A percentile compares a stretch with the other conserved stretches of the same genome.
Evolutionary conservation across 2,113 vertebrate genomes (phyloP).

Genomic region (Physeter macrocephalus): DNA sequence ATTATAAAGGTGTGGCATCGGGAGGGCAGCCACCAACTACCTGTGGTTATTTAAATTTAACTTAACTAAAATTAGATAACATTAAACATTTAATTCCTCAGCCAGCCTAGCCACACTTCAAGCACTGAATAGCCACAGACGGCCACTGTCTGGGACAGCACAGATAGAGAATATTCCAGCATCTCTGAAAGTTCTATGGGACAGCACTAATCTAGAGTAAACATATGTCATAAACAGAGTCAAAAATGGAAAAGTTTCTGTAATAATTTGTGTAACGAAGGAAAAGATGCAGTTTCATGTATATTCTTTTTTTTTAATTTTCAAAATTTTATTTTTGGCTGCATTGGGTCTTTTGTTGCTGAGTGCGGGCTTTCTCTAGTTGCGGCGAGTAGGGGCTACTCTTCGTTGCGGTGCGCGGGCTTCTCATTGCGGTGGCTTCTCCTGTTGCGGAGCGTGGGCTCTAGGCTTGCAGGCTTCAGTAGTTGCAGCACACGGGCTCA

Average conservation of each 20-base stretch:
- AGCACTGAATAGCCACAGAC: fast-evolving
- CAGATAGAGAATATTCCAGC: neutral
- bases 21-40: neutral
- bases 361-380: too few species aligned
- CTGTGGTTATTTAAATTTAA: neutral
- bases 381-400: too few species aligned
- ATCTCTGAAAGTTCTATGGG: fast-evolving
- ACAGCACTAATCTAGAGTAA: fast-evolving
- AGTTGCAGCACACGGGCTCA: too few species aligned
- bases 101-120: neutral
- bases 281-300: fast-evolving
- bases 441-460: too few species aligned
- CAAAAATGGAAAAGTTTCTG: neutral
- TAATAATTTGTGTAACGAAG: fast-evolving
- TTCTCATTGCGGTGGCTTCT: too few species aligned
- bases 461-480: too few species aligned
- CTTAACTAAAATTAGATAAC: neutral
- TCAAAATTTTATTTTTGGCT: too few species aligned
- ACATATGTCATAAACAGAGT: fast-evolving
- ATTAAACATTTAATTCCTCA: neutral
- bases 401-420: too few species aligned
- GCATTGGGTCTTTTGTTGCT: too few species aligned
- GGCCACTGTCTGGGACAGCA: fast-evolving
- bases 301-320: too few species aligned
- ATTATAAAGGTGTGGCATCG: fast-evolving